These are phyloP conservation scores for Palaemon carinicauda DNA, from an alignment of 1,140 invertebrate species.

Conservation along the genomic window DNA sequence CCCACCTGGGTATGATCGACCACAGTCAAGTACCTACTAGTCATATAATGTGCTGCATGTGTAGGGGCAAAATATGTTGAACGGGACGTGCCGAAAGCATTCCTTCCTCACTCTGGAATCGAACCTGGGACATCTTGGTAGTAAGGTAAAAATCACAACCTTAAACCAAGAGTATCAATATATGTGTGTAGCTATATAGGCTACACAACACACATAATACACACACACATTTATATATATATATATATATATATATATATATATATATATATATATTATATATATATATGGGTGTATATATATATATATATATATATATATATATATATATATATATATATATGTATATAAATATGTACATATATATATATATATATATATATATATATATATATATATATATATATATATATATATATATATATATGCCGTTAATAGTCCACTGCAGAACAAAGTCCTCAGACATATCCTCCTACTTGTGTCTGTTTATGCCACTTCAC, in stretches of 20 bases:
- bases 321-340: not conserved
- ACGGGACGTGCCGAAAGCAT: too few relatives aligned
- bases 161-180: too few relatives aligned
- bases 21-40: too few relatives aligned
- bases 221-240: not conserved
- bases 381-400: not conserved
- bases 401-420: not conserved
- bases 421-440: not conserved
- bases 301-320: conserved; percentile 9
- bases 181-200: too few relatives aligned
- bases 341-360: not conserved
- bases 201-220: not conserved
- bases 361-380: conserved; percentile 5
- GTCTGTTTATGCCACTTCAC: too few relatives aligned
- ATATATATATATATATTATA: not conserved
- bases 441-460: not conserved
- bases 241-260: not conserved
- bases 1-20: too few relatives aligned
- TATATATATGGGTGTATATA: conserved; percentile 3
- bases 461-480: too few relatives aligned
- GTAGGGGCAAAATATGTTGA: too few relatives aligned
- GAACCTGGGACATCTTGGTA: too few relatives aligned
- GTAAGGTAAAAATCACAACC: too few relatives aligned
- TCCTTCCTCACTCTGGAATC: too few relatives aligned
- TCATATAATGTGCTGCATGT: too few relatives aligned